Evolutionary conservation across 2,888 invertebrate species (phyloP).

Genomic region (Creontiades dilutus): DNA sequence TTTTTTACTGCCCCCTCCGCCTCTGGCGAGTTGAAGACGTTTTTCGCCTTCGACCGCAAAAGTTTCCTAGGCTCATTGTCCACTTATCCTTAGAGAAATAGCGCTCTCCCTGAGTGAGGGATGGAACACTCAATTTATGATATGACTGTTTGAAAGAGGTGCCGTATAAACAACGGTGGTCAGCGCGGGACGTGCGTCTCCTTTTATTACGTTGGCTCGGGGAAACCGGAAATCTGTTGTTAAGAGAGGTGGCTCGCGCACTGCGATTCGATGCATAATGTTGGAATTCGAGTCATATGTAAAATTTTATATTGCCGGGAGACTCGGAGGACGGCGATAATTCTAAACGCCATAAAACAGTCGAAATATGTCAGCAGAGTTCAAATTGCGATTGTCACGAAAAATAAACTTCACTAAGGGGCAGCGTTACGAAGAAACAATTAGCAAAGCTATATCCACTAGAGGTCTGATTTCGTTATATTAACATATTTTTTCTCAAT

Average conservation of each 20-base stretch:
- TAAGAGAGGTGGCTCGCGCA: neutral
- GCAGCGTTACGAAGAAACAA: too few species aligned
- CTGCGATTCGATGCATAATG: neutral
- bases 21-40: neutral
- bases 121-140: constrained; percentile 37
- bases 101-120: neutral
- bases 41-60: neutral
- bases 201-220: constrained; percentile 18
- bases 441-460: too few species aligned
- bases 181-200: constrained; percentile 14
- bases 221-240: constrained; percentile 19
- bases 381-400: too few species aligned
- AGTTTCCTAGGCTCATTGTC: constrained; percentile 28
- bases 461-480: too few species aligned
- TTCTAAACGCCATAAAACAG: too few species aligned
- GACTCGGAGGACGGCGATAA: too few species aligned
- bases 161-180: constrained; percentile 26
- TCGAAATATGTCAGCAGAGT: too few species aligned
- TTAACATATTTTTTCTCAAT: too few species aligned
- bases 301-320: too few species aligned
- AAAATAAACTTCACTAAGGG: too few species aligned
- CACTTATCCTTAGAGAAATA: constrained; percentile 35
- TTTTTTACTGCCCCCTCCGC: constrained; percentile 26
- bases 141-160: constrained; percentile 37
- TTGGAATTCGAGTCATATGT: too few species aligned